Evolutionary conservation across 2,113 vertebrate species (phyloP), one percentile per base, ranked within the genome.

Genomic region (Cyanoramphus novaezelandiae): DNA sequence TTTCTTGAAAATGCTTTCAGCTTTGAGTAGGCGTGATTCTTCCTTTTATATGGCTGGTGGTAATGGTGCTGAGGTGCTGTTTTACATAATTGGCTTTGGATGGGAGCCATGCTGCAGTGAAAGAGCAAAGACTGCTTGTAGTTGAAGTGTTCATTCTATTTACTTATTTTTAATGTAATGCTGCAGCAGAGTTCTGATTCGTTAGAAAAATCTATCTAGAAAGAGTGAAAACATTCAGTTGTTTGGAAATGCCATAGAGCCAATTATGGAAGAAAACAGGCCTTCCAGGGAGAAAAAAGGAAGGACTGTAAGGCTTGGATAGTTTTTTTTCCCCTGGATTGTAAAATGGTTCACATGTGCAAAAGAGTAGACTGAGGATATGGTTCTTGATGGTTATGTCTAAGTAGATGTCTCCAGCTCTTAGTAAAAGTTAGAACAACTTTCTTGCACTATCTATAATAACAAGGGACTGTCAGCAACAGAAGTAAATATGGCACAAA

Each of bases 61-160:
- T 92, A 90, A 95, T 77, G 65, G 88, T 88, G 82, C 83, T 17
- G 86, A 96, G 95, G 93, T 97, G 93, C 87, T 91, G 91, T 86
- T 97, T 97, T 96, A 91, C 93, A 95, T 96, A 98, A 98, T 96
- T 98, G 95, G 88, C 79, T 97, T 96, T 97, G 97, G 95, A 98
- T 13, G 3, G 77, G 79, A 95, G 91, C 96, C 96, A 97, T 89
- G 65, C 41, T 92, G 92, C 96, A 95, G 94, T 93, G 92, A 95
- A 97, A 95, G 94, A 94, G 91, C 82, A 95, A 94, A 97, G 74
- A 89, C 65, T 94, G 87, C 84, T 91, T 92, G 76, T 68, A 74
- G 62, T 60, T 37, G 24, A 82, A 95, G 81, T 68, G 55, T 28
- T 88, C 37, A 8, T 62, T 81, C 43, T 74, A 21, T 79, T 89